Evolutionary conservation across 2,797 vertebrate species (phyloP).

Genomic region (Pangasius macronema): DNA sequence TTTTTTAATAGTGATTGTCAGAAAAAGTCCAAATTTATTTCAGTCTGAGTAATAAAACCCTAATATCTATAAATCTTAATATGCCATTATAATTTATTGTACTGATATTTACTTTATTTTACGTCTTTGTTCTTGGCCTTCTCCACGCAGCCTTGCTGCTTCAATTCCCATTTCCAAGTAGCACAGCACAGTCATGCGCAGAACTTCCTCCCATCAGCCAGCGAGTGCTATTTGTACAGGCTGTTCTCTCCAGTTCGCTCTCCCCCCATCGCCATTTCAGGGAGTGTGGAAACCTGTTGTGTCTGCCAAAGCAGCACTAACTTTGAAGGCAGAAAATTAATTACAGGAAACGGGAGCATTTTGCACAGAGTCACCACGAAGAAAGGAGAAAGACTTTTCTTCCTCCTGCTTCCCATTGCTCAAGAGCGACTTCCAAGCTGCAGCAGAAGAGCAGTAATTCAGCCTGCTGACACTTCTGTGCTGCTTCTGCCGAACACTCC

Average conservation of each 20-base stretch:
- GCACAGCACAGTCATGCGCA: neutral
- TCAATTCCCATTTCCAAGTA: slow-evolving; percentile 23
- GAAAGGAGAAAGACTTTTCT: slow-evolving; percentile 27
- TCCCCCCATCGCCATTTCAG: neutral
- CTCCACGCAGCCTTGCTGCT: slow-evolving; percentile 11
- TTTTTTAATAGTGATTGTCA: neutral
- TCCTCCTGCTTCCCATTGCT: neutral
- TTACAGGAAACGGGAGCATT: slow-evolving; percentile 30
- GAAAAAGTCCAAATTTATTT: neutral
- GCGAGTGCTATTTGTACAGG: slow-evolving; percentile 16
- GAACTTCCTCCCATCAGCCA: slow-evolving; percentile 39
- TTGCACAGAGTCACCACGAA: slow-evolving; percentile 28
- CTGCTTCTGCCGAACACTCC: neutral
- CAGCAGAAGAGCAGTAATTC: neutral
- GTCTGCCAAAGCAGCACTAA: slow-evolving; percentile 27
- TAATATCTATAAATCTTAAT: neutral
- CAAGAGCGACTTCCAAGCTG: neutral
- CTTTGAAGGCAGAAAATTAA: slow-evolving; percentile 40
- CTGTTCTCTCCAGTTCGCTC: slow-evolving; percentile 27
- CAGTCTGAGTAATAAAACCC: neutral
- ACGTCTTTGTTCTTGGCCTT: neutral
- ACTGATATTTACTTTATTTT: neutral
- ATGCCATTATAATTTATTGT: neutral
- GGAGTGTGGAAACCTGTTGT: slow-evolving; percentile 32
- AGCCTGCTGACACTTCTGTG: neutral